These are phyloP conservation scores for Lathamus discolor DNA, from an alignment of 2,113 vertebrate genomes.

Conservation along the genomic window DNA sequence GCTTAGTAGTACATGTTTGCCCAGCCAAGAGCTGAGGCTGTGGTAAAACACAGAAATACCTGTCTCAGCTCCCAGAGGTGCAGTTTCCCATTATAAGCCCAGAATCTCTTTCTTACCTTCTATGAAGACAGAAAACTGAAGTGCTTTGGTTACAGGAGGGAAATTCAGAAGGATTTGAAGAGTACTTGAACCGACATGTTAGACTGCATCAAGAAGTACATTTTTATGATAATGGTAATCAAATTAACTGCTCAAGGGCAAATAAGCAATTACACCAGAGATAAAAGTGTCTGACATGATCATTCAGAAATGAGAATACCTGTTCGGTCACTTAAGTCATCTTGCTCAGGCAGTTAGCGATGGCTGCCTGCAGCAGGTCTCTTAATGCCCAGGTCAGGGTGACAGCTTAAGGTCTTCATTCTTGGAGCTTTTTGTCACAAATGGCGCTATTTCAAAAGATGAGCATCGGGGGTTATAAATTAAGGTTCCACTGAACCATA, in stretches of 20 bases:
- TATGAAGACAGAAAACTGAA: background rate
- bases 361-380: background rate
- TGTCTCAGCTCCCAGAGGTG: background rate
- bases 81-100: background rate
- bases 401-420: background rate
- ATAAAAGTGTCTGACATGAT: constrained; percentile 47
- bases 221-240: constrained; percentile 41
- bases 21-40: background rate
- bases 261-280: background rate
- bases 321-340: constrained; percentile 13
- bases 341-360: background rate
- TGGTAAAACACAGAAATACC: background rate
- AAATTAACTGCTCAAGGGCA: constrained; percentile 23
- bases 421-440: background rate
- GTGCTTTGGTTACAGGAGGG: background rate
- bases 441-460: background rate
- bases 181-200: constrained; percentile 45
- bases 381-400: background rate
- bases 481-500: background rate
- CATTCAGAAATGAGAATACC: constrained; percentile 40
- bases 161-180: background rate
- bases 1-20: background rate
- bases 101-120: background rate
- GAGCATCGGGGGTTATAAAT: background rate
- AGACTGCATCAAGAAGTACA: background rate